Percentiles rank a stretch among this genome's conserved stretches.
Evolutionary conservation across 2,797 vertebrate species (phyloP).

Genomic region (Anas capensis): DNA sequence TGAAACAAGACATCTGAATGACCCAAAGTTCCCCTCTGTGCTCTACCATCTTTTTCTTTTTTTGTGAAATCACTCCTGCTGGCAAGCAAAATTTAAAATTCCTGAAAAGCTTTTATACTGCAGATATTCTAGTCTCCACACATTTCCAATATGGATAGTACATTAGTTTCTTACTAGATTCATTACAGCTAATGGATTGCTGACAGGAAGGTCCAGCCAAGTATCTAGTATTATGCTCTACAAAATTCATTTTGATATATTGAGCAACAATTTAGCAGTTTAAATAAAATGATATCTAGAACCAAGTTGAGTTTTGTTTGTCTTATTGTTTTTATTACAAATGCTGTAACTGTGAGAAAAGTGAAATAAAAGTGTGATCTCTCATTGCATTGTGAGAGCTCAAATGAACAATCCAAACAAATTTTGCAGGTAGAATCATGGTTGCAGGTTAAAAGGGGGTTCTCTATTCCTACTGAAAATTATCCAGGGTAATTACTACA

Average conservation of each 20-base stretch:
- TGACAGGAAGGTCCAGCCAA: not conserved
- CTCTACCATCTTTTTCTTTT: not conserved
- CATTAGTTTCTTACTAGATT: not conserved
- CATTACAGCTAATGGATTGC: not conserved
- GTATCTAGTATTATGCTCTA: not conserved
- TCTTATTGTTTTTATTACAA: not conserved
- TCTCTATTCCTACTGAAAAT: not conserved
- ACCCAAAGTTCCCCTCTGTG: not conserved
- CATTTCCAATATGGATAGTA: not conserved
- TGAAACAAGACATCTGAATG: constrained; percentile 17
- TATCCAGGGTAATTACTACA: not conserved
- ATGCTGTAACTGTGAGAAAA: accelerated
- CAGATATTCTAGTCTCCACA: not conserved
- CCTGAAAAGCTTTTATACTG: not conserved
- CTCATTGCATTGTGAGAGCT: not conserved
- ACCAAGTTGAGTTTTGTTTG: not conserved
- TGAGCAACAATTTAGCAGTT: not conserved
- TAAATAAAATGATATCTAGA: not conserved
- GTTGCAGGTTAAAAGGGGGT: accelerated
- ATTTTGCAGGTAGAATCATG: not conserved
- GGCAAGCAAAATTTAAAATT: not conserved
- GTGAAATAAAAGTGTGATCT: not conserved
- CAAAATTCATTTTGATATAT: not conserved
- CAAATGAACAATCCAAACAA: not conserved
- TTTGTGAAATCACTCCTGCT: not conserved